Conservation (phyloP, 2,113 vertebrate species). For the Nymphicus hollandicus region DNA sequence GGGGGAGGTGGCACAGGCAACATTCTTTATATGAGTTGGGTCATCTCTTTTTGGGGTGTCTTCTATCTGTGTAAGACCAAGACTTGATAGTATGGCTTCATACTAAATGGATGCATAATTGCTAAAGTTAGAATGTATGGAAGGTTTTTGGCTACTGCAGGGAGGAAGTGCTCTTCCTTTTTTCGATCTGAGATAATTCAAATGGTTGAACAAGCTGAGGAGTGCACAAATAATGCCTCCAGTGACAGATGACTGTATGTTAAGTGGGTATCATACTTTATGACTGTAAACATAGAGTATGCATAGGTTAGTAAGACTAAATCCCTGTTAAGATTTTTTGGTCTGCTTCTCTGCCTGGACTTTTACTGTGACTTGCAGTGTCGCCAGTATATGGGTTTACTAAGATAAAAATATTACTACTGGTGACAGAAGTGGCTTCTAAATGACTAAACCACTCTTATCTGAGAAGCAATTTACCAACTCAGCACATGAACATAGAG, state of each 20-base stretch:
- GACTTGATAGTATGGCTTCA: background rate
- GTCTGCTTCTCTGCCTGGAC: background rate
- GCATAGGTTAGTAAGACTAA: background rate
- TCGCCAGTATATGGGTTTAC: background rate
- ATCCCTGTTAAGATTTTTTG: background rate
- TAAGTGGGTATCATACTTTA: background rate
- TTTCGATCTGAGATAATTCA: background rate
- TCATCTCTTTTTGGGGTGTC: background rate
- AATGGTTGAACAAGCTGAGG: background rate
- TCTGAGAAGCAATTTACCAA: background rate
- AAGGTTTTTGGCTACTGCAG: background rate
- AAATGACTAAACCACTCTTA: background rate
- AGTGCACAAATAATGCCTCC: background rate
- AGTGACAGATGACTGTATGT: background rate
- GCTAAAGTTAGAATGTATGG: background rate
- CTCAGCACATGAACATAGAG: background rate
- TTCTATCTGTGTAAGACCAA: background rate
- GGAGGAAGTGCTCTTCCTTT: background rate
- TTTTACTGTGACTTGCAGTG: background rate
- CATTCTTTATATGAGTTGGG: background rate
- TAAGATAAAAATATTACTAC: background rate
- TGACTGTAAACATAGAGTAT: background rate
- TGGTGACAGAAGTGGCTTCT: background rate
- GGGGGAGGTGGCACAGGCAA: background rate
- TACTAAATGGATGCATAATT: background rate